Percentiles rank a stretch among this genome's conserved stretches.
phyloP scores from a whole-genome alignment of 1,140 invertebrate species.

The Sycophila sp. region DNA sequence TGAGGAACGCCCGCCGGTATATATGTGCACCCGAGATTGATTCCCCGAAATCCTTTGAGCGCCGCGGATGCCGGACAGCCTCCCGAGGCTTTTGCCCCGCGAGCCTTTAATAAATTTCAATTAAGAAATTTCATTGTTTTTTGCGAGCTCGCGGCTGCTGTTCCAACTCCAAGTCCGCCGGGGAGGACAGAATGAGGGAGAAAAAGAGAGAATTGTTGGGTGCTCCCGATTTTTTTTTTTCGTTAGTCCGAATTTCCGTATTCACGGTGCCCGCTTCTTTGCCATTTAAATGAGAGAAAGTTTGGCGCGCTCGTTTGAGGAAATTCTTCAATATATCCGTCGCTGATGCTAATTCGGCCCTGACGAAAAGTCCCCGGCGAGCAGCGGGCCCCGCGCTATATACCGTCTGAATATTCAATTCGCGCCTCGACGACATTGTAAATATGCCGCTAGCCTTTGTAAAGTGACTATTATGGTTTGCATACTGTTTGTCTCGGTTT shows the following conservation, averaged over 20 bases:
- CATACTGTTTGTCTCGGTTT: not conserved
- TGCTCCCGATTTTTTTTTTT: not conserved
- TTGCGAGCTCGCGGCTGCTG: not conserved
- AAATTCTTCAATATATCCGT: not conserved
- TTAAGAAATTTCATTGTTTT: conserved; percentile 39
- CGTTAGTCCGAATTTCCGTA: not conserved
- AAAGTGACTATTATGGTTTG: not conserved
- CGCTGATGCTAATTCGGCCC: not conserved
- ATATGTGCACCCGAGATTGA: conserved; percentile 25
- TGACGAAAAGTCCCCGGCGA: not conserved
- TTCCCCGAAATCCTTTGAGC: conserved; percentile 26
- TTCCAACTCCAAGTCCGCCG: too few species aligned
- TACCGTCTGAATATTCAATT: not conserved
- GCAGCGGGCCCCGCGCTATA: too few species aligned
- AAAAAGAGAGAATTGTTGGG: not conserved
- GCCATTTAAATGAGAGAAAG: conserved; percentile 3
- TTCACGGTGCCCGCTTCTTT: not conserved
- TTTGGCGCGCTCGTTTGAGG: not conserved
- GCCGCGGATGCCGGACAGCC: not conserved
- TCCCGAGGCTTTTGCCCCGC: not conserved
- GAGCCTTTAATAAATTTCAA: conserved; percentile 39
- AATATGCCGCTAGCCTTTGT: not conserved
- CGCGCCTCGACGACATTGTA: not conserved
- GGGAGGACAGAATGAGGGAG: too few species aligned
- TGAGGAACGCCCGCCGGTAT: too few species aligned